Percentiles rank a stretch among this genome's conserved stretches.
These are phyloP conservation scores for Zeugodacus cucurbitae DNA, from an alignment of 1,140 invertebrate species.

Conservation along the genomic window DNA sequence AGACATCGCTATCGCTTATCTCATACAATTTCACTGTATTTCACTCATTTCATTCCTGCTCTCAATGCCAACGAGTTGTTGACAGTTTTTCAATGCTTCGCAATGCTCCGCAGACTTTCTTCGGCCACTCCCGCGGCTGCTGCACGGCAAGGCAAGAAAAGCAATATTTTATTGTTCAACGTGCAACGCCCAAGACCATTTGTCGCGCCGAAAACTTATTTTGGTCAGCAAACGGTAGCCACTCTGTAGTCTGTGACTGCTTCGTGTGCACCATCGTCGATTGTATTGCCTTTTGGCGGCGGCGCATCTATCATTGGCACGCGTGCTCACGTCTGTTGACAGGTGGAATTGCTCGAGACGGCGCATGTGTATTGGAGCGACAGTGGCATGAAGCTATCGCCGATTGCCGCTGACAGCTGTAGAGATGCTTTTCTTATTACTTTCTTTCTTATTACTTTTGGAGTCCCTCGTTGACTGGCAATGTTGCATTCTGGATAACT, in stretches of 20 bases:
- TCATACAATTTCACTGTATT: neutral
- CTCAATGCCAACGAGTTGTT: too few species aligned
- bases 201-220: neutral
- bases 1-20: too few species aligned
- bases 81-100: neutral
- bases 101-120: neutral
- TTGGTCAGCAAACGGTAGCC: neutral
- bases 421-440: neutral
- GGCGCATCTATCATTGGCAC: neutral
- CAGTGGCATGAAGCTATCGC: neutral
- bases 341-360: neutral
- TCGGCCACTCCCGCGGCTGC: too few species aligned
- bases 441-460: neutral
- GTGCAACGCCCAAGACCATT: neutral
- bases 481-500: neutral
- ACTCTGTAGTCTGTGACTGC: too few species aligned
- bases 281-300: neutral
- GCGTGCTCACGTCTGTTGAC: neutral
- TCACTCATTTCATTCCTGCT: neutral
- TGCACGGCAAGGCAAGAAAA: neutral
- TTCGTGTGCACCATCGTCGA: too few species aligned
- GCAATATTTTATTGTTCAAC: neutral
- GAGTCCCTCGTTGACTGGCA: neutral
- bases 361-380: neutral
- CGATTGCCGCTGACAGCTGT: neutral